These are phyloP conservation scores for Halcyon badia DNA, from an alignment of 2,797 vertebrate species.

Conservation along the genomic window DNA sequence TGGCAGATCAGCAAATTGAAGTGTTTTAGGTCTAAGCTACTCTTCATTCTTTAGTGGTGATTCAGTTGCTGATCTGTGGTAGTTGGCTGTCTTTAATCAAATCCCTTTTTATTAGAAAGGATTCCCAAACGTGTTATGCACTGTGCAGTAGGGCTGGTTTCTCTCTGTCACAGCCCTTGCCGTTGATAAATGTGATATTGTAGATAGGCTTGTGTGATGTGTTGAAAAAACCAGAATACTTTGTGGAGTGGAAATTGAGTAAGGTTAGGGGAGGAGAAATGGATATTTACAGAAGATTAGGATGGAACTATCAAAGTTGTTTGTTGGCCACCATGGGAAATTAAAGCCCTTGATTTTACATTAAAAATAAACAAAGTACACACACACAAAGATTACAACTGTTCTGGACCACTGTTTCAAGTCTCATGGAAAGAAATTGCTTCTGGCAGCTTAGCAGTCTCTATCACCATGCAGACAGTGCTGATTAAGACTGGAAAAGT, in stretches of 20 bases:
- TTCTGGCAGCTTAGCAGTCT: slow-evolving; percentile 46
- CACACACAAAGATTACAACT: slow-evolving; percentile 6
- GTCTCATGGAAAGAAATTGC: neutral
- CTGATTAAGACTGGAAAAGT: slow-evolving; percentile 60
- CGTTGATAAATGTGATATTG: neutral
- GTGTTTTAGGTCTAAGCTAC: slow-evolving; percentile 11
- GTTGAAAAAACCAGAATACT: neutral
- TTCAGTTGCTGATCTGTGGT: slow-evolving; percentile 47
- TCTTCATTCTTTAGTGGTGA: slow-evolving; percentile 31
- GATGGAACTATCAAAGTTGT: slow-evolving; percentile 33
- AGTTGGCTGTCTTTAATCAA: slow-evolving; percentile 44
- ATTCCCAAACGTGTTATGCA: slow-evolving; percentile 19
- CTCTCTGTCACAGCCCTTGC: neutral
- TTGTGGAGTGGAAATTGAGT: slow-evolving; percentile 12
- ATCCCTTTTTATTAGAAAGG: slow-evolving; percentile 55
- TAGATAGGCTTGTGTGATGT: slow-evolving; percentile 6
- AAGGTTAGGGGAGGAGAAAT: slow-evolving; percentile 21
- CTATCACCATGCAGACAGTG: slow-evolving; percentile 22
- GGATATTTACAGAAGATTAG: slow-evolving; percentile 32
- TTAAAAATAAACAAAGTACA: neutral
- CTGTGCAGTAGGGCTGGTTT: neutral
- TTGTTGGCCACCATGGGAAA: slow-evolving; percentile 20
- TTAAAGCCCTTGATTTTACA: slow-evolving; percentile 18
- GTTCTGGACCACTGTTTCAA: slow-evolving; percentile 46
- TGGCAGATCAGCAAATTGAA: slow-evolving; percentile 22